phyloP scores from a whole-genome alignment of 2,797 vertebrate genomes.

The Tragelaphus eurycerus region DNA sequence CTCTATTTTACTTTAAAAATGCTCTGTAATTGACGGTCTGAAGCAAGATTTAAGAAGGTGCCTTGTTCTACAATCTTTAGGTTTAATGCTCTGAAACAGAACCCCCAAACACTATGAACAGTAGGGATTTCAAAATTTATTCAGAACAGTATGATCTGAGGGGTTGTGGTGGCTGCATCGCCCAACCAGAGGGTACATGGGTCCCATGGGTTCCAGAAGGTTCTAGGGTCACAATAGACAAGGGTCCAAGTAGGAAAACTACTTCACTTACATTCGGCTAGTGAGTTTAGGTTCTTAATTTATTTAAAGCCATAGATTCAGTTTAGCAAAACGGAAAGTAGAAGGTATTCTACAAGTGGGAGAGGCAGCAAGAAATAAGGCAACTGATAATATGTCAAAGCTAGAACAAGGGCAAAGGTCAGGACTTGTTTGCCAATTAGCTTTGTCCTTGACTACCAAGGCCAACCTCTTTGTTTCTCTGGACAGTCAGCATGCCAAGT shows the following conservation, averaged over 20 bases:
- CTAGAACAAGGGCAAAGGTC: constrained; percentile 60
- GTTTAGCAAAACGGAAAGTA: constrained; percentile 60
- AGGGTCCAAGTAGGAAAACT: constrained; percentile 35
- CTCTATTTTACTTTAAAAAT: constrained; percentile 22
- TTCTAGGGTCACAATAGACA: neutral
- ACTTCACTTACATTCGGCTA: constrained; percentile 62
- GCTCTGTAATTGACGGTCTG: neutral
- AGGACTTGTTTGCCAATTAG: constrained; percentile 69
- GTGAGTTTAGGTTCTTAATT: constrained; percentile 64
- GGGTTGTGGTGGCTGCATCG: neutral
- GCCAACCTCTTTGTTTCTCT: constrained; percentile 58
- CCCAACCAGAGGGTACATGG: neutral
- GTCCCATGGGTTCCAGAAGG: constrained; percentile 7
- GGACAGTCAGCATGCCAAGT: constrained; percentile 13
- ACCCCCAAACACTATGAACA: neutral
- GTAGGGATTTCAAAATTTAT: constrained; percentile 40
- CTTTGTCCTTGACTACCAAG: constrained; percentile 65
- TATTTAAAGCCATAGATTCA: constrained; percentile 69
- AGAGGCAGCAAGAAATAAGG: constrained; percentile 51
- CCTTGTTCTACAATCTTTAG: neutral
- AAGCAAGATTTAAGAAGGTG: neutral
- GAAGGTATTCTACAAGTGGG: constrained; percentile 61
- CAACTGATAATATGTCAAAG: constrained; percentile 57
- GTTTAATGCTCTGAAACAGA: neutral
- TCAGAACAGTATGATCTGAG: neutral